Evolutionary conservation across 2,113 vertebrate genomes (phyloP).

Genomic region (Callithrix jacchus): DNA sequence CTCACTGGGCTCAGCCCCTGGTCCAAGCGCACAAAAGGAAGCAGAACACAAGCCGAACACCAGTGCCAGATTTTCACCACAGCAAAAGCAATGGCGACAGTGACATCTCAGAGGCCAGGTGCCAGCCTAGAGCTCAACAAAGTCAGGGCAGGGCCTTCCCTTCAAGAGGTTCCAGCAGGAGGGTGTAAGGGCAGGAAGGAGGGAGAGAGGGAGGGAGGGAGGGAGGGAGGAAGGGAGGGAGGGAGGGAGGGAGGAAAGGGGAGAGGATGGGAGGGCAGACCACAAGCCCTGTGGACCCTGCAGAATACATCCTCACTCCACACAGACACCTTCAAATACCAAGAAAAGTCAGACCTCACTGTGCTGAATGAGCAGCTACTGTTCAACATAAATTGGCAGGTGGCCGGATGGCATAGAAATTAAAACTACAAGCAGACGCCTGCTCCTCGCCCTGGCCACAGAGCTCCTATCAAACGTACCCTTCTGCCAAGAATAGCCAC

Average conservation of each 20-base stretch:
- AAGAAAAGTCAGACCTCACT: background rate
- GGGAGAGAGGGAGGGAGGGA: too few relatives aligned
- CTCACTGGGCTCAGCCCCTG: fast-evolving
- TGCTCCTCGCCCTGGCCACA: too few relatives aligned
- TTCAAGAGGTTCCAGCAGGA: too few relatives aligned
- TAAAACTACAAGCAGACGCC: background rate
- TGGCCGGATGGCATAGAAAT: background rate
- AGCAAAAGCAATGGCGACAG: background rate
- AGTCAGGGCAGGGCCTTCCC: background rate
- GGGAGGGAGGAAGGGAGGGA: fast-evolving
- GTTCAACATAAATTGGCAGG: background rate
- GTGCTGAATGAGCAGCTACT: background rate
- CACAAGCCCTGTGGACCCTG: too few relatives aligned
- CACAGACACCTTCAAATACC: background rate
- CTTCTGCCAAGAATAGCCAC: background rate
- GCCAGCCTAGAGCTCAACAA: fast-evolving
- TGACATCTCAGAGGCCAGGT: background rate
- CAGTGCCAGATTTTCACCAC: fast-evolving
- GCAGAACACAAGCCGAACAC: background rate
- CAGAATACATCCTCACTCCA: too few relatives aligned
- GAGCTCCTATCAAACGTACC: background rate
- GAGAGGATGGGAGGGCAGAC: background rate
- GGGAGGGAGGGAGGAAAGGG: background rate
- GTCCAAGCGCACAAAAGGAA: fast-evolving
- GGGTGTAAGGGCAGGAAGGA: too few relatives aligned